Evolutionary conservation across 2,888 invertebrate genomes (phyloP).

Genomic region (Himalopsyche tibetana): DNA sequence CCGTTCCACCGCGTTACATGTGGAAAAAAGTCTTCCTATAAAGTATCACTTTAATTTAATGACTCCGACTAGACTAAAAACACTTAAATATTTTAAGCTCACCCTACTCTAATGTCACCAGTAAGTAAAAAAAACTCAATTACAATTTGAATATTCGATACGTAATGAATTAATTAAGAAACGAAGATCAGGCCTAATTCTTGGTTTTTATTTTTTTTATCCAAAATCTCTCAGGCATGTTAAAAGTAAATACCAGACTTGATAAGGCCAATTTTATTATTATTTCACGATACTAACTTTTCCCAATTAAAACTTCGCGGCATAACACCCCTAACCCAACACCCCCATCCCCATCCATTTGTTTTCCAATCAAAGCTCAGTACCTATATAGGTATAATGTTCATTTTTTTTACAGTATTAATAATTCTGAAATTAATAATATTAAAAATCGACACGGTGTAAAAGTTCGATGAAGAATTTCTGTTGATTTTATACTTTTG

Average conservation of each 20-base stretch:
- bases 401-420: neutral
- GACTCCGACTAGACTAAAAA: too few relatives aligned
- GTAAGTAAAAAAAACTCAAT: neutral
- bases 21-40: too few relatives aligned
- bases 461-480: neutral
- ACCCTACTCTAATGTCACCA: neutral
- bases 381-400: neutral
- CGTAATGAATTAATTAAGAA: neutral
- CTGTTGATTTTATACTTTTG: neutral
- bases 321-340: neutral
- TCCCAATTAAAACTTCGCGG: conserved; percentile 17
- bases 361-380: neutral
- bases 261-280: conserved; percentile 28
- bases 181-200: neutral
- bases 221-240: neutral
- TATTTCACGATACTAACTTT: neutral
- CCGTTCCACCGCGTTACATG: too few relatives aligned
- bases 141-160: neutral
- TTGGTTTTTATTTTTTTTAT: neutral
- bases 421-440: neutral
- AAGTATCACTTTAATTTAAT: too few relatives aligned
- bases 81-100: neutral
- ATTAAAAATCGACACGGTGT: neutral
- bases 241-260: conserved; percentile 1
- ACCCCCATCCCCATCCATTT: neutral